Base-by-base conservation (phyloP, 1,140 invertebrate genomes). In the Cydia strobilella region DNA sequence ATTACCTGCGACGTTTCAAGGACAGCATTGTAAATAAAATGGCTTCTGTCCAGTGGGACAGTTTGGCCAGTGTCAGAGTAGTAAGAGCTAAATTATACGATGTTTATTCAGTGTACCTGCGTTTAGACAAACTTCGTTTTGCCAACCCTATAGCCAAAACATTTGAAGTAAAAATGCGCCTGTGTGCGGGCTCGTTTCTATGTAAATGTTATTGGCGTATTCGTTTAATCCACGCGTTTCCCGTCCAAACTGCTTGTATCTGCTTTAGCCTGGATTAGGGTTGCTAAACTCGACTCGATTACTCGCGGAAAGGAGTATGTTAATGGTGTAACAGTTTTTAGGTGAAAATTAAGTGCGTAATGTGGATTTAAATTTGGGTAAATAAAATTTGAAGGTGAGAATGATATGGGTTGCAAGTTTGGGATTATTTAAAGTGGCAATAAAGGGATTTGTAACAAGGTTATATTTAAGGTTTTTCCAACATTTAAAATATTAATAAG, bases 141-240 rank as follows among this genome's bases (percentile, higher is more conserved):
- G 65, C 20, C 65, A 69, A 18, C 65, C 65, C 65, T 69, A 69
- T 69, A 69, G n/a, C n/a, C 63, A 65, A 65, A 35, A n/a, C 65
- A 39, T 69, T 35, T 35, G 65, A 35, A 42, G 80, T 83, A 86
- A 83, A 84, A 85, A 82, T 82, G 82, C 82, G 80, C 80, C 77
- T 79, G 78, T 77, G 77, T 81, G 80, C 83, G 86, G 79, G 78
- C 75, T 84, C 84, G 86, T 91, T 90, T 89, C 83, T 90, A 91
- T 91, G 90, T 89, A 85, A 91, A 91, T 91, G 84, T 88, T 90
- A 90, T 90, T 84, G 86, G 80, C 81, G 80, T 85, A 80, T 90
- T 80, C 83, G 87, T 85, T 90, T 91, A 91, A 89, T 88, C 87
- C 86, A 76, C 82, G 84, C 82, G 82, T 84, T 84, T 84, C 75